Percentiles rank a stretch among this genome's conserved stretches.
phyloP scores from a whole-genome alignment of 1,140 invertebrate genomes.

The Bilobella aurantiaca region DNA sequence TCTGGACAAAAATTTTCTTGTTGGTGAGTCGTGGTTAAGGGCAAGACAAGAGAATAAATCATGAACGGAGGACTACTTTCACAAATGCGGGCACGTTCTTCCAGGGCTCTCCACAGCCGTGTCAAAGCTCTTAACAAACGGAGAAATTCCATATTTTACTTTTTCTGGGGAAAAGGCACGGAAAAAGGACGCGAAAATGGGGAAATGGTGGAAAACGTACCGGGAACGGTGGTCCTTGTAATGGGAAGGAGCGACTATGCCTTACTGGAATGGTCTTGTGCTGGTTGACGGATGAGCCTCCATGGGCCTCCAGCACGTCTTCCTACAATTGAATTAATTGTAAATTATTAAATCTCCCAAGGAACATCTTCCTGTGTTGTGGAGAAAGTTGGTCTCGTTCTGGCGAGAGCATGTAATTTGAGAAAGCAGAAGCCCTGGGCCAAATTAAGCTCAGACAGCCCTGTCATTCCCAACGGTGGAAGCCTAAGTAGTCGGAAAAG shows the following conservation, averaged over 20 bases:
- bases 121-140: neutral
- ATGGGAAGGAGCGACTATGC: no score
- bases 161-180: no score
- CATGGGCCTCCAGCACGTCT: neutral
- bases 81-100: neutral
- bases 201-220: no score
- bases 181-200: no score
- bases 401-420: no score
- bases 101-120: neutral
- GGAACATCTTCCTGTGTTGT: neutral
- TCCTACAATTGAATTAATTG: neutral
- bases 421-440: no score
- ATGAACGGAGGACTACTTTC: neutral
- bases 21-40: neutral
- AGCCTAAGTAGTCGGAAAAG: no score
- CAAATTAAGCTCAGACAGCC: no score
- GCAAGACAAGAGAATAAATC: neutral
- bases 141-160: neutral
- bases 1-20: no score
- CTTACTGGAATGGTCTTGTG: neutral
- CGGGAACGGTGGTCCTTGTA: no score
- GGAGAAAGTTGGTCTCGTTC: no score
- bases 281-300: neutral
- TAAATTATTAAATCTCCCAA: neutral
- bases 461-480: no score